A percentile compares a stretch with the other conserved stretches of the same genome.
These are phyloP conservation scores for Climacteris rufus DNA, from an alignment of 2,113 vertebrate species.

Conservation along the genomic window DNA sequence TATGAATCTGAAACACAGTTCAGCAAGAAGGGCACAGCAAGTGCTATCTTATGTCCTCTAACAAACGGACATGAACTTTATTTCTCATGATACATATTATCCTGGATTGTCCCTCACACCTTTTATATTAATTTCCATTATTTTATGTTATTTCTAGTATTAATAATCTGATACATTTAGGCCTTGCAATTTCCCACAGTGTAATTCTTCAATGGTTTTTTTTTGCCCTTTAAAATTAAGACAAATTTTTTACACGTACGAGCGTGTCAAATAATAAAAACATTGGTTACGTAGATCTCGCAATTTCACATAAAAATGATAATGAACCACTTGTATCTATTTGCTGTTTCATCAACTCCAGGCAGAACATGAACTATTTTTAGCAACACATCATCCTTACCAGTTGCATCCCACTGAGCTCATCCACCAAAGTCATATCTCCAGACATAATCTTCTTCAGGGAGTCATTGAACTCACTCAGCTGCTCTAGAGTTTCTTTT, in stretches of 20 bases:
- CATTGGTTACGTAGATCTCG: background rate
- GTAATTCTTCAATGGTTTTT: background rate
- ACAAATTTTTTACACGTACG: background rate
- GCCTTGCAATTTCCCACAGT: background rate
- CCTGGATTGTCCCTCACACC: background rate
- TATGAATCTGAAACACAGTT: background rate
- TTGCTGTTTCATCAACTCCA: background rate
- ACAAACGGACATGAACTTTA: background rate
- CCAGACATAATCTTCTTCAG: slow-evolving; percentile 96
- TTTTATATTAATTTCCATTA: background rate
- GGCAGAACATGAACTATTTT: background rate
- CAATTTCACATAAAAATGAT: background rate
- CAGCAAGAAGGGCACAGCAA: background rate
- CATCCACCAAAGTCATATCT: slow-evolving; percentile 95
- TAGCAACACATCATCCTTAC: slow-evolving; percentile 69
- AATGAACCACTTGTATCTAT: background rate
- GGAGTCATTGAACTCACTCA: slow-evolving; percentile 94
- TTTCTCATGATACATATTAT: background rate
- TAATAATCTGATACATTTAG: background rate
- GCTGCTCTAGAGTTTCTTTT: slow-evolving; percentile 93
- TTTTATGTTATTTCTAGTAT: background rate
- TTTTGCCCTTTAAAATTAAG: background rate
- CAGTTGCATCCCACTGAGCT: slow-evolving; percentile 95
- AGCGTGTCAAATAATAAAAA: background rate
- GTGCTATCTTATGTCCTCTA: background rate